These are phyloP conservation scores for Siniperca chuatsi DNA, from an alignment of 2,113 vertebrate genomes.

Conservation along the genomic window DNA sequence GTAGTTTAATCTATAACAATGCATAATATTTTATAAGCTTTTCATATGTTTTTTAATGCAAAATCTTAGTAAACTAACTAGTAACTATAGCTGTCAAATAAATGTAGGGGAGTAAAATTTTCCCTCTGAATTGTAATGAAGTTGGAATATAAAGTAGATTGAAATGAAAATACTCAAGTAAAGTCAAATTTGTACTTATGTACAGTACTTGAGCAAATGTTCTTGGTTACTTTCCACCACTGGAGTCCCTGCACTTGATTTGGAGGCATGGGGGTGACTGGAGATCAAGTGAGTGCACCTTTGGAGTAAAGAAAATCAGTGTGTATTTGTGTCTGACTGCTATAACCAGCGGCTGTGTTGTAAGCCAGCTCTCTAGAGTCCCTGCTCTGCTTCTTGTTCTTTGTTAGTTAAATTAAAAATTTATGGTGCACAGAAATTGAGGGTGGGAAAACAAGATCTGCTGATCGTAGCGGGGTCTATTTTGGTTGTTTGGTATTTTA, in stretches of 20 bases:
- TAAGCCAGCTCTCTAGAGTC: slow-evolving; percentile 25
- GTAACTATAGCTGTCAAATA: neutral
- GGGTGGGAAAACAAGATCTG: slow-evolving; percentile 69
- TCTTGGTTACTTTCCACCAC: neutral
- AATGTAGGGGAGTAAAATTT: neutral
- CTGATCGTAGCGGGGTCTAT: slow-evolving; percentile 65
- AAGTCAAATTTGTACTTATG: neutral
- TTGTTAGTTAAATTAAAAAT: slow-evolving; percentile 66
- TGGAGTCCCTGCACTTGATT: slow-evolving; percentile 9
- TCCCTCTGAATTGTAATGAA: neutral
- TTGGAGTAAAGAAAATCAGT: slow-evolving; percentile 10
- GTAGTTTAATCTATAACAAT: neutral
- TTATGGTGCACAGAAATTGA: slow-evolving; percentile 69
- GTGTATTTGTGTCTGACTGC: slow-evolving; percentile 49
- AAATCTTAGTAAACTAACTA: neutral
- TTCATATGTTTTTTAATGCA: neutral
- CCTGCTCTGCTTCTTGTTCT: slow-evolving; percentile 44
- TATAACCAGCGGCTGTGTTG: slow-evolving; percentile 22
- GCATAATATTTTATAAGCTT: neutral
- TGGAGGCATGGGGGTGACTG: neutral
- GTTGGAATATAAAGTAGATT: neutral
- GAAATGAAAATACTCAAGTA: neutral
- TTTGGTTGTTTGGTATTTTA: slow-evolving; percentile 71
- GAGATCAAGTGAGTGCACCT: slow-evolving; percentile 2
- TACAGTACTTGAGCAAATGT: neutral